Conservation (phyloP, 2,888 invertebrate species). For the Opisthograptis luteolata region DNA sequence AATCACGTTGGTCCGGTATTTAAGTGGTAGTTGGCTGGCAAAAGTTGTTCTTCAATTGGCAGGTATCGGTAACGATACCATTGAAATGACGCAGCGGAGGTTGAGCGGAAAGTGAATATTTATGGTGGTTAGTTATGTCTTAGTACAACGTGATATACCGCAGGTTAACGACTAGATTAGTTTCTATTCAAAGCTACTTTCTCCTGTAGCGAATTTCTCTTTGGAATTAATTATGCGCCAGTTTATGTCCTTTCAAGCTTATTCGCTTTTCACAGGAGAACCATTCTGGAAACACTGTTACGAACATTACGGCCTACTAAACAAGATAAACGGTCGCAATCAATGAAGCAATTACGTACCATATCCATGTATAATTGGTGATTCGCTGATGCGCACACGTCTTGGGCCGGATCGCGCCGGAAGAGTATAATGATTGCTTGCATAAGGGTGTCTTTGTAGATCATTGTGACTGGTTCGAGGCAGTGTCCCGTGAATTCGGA, state of each 20-base stretch:
- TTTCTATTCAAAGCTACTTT: slow-evolving; percentile 77
- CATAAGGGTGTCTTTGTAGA: slow-evolving; percentile 44
- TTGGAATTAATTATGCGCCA: slow-evolving; percentile 51
- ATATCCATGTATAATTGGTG: slow-evolving; percentile 72
- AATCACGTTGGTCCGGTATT: slow-evolving; percentile 4
- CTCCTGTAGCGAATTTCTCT: slow-evolving; percentile 65
- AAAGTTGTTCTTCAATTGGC: slow-evolving; percentile 23
- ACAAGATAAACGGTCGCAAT: slow-evolving; percentile 6
- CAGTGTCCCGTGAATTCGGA: slow-evolving; percentile 60
- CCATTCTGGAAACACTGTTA: neutral
- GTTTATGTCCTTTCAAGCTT: slow-evolving; percentile 42
- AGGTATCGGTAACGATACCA: slow-evolving; percentile 32
- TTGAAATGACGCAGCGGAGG: slow-evolving; percentile 42
- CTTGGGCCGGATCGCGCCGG: slow-evolving; percentile 64
- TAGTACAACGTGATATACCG: slow-evolving; percentile 61
- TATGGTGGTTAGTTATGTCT: slow-evolving; percentile 57
- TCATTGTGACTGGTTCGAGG: slow-evolving; percentile 56
- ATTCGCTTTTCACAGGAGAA: slow-evolving; percentile 23
- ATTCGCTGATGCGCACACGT: slow-evolving; percentile 75
- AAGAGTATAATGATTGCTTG: slow-evolving; percentile 62
- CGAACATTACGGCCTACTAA: slow-evolving; percentile 1
- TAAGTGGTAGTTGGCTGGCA: neutral
- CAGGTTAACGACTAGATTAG: slow-evolving; percentile 67
- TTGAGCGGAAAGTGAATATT: slow-evolving; percentile 63
- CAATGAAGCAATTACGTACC: slow-evolving; percentile 58